Conservation (phyloP, 2,888 invertebrate species). For the Hypomecis atomaria region DNA sequence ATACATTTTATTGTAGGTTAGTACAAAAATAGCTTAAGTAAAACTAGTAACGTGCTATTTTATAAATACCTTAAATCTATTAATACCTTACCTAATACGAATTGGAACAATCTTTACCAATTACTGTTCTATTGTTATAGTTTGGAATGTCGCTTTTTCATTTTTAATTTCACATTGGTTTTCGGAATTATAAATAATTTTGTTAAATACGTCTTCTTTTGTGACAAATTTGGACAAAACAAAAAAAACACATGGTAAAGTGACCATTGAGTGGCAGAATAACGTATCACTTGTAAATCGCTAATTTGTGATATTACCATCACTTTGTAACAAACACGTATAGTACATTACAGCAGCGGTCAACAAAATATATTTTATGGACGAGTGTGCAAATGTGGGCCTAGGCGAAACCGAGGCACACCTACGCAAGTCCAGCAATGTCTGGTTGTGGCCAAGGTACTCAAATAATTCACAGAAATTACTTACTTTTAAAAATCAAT, state of each 20-base stretch:
- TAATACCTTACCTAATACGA: background rate
- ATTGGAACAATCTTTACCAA: background rate
- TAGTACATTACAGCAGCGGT: no score
- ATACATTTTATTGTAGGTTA: background rate
- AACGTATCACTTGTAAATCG: no score
- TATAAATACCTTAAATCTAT: background rate
- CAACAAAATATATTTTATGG: no score
- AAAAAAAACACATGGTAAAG: no score
- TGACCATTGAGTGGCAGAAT: no score
- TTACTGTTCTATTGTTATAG: background rate
- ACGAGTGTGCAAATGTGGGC: no score
- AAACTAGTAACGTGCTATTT: background rate
- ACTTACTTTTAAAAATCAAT: no score
- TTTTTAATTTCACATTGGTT: background rate
- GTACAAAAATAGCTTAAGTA: slow-evolving; percentile 8
- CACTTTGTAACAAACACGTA: background rate
- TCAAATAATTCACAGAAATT: no score
- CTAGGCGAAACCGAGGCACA: no score
- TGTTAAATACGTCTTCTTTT: background rate
- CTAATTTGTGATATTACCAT: background rate
- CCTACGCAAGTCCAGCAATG: no score
- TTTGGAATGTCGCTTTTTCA: background rate
- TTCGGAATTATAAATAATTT: background rate
- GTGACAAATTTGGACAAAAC: no score
- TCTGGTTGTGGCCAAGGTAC: no score